These are phyloP conservation scores for Ovis canadensis DNA, from an alignment of 2,113 vertebrate genomes.

Conservation along the genomic window DNA sequence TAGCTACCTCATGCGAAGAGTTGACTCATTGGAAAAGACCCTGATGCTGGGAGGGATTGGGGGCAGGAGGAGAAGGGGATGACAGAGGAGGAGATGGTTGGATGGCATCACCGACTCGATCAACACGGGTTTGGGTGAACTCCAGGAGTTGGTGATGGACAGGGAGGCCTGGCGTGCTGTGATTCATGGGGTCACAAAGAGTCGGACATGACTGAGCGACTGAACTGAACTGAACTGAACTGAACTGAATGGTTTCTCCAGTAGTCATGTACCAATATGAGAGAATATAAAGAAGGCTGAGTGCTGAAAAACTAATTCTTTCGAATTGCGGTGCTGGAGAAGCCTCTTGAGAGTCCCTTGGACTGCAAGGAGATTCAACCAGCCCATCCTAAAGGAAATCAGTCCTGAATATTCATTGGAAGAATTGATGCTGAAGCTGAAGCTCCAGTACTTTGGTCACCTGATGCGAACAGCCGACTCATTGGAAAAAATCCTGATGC, in stretches of 20 bases:
- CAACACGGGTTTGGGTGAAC: too few species aligned
- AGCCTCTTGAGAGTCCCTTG: background rate
- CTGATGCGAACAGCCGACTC: background rate
- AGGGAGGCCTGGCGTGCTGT: too few species aligned
- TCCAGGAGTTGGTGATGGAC: too few species aligned
- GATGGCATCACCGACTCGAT: too few species aligned
- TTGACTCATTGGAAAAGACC: too few species aligned
- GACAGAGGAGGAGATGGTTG: too few species aligned
- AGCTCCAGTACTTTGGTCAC: background rate
- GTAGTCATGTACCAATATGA: background rate
- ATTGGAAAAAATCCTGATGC: background rate
- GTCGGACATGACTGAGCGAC: too few species aligned
- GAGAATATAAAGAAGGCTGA: background rate
- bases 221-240: too few species aligned
- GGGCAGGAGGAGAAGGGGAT: too few species aligned
- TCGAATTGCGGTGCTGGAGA: background rate
- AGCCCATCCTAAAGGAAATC: background rate
- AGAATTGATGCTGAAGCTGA: background rate
- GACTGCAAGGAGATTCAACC: background rate
- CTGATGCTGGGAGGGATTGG: too few species aligned
- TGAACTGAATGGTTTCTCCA: background rate
- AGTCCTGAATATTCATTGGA: background rate
- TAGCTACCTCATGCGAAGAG: too few species aligned
- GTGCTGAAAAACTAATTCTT: background rate
- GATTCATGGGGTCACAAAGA: too few species aligned